phyloP scores from a whole-genome alignment of 2,113 vertebrate species.

The Mastomys coucha region DNA sequence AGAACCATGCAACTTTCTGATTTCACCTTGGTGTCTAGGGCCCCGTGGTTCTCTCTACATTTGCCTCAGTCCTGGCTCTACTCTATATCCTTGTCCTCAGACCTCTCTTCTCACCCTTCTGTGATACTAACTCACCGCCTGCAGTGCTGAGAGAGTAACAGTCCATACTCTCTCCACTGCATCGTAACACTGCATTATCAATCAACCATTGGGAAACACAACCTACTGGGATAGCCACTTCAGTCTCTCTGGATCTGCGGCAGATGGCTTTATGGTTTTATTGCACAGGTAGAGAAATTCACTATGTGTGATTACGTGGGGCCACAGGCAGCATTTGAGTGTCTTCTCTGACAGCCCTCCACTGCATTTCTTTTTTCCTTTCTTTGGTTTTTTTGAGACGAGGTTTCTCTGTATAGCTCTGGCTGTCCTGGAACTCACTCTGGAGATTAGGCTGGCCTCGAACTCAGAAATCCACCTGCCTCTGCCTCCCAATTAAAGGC shows the following conservation, averaged over 20 bases:
- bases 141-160: not conserved
- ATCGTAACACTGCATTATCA: not conserved
- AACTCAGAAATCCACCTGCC: too few species aligned
- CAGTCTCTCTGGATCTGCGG: not conserved
- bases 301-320: not conserved
- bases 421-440: too few species aligned
- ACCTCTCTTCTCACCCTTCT: not conserved
- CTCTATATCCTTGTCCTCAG: not conserved
- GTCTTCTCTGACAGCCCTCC: not conserved
- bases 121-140: not conserved
- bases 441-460: too few species aligned
- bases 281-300: not conserved
- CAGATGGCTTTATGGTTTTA: not conserved
- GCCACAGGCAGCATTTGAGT: not conserved
- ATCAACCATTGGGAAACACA: not conserved
- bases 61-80: not conserved
- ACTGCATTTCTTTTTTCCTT: not conserved
- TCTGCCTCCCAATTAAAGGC: too few species aligned
- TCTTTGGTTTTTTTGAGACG: too few species aligned
- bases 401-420: too few species aligned
- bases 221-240: not conserved
- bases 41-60: not conserved
- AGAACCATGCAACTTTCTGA: not conserved
- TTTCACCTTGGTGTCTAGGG: not conserved
- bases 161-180: not conserved